phyloP scores from a whole-genome alignment of 1,140 invertebrate species.

The Bombus pyrosoma region DNA sequence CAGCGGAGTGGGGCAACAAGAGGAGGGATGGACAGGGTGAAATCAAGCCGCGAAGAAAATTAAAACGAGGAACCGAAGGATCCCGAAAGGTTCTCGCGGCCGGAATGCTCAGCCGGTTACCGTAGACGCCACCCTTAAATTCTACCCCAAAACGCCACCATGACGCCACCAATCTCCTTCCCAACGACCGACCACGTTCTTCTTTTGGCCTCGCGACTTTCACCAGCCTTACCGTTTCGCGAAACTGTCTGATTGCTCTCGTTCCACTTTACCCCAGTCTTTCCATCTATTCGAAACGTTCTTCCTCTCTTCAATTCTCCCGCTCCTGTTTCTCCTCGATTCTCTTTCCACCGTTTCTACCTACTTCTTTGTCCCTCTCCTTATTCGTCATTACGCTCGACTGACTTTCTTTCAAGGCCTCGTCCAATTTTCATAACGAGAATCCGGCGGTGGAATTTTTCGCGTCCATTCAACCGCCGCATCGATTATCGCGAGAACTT shows the following conservation, averaged over 20 bases:
- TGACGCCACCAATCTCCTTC: constrained; percentile 49
- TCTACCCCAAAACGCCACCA: background rate
- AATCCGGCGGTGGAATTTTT: constrained; percentile 33
- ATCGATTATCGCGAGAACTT: constrained; percentile 49
- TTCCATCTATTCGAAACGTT: background rate
- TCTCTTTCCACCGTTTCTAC: too few species aligned
- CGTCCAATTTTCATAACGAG: constrained; percentile 73
- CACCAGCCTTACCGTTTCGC: background rate
- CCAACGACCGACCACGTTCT: constrained; percentile 20
- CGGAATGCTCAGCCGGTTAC: constrained; percentile 57
- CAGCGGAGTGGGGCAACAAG: background rate
- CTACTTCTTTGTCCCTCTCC: background rate
- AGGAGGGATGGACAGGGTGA: constrained; percentile 62
- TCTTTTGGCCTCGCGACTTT: constrained; percentile 28
- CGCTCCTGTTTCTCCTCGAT: too few species aligned
- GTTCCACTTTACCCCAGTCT: constrained; percentile 30
- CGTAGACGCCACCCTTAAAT: constrained; percentile 27
- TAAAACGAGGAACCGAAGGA: constrained; percentile 77
- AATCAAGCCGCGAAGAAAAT: constrained; percentile 79
- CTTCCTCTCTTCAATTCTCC: too few species aligned
- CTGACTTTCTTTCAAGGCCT: constrained; percentile 40
- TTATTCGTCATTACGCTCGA: constrained; percentile 41
- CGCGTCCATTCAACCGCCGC: constrained; percentile 39
- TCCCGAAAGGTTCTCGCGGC: constrained; percentile 61
- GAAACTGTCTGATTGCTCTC: constrained; percentile 62